phyloP scores from a whole-genome alignment of 53 echinoderm and acorn worm genomes.

The Apostichopus leukothele region DNA sequence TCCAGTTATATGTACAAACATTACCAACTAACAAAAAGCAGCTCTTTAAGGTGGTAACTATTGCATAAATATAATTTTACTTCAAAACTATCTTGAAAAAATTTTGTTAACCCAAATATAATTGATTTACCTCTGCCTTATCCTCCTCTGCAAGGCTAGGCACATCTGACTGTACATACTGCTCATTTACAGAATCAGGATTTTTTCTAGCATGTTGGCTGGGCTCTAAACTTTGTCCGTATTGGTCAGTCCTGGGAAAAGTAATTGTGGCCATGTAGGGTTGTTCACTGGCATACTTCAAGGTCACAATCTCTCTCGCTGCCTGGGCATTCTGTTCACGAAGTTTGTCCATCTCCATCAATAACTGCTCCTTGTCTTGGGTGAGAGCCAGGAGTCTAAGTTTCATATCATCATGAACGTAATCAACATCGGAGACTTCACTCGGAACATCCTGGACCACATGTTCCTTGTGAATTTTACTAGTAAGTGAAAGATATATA shows the following conservation, averaged over 20 bases:
- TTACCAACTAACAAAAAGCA: too few species aligned
- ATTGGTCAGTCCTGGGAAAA: background rate
- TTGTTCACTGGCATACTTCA: conserved; percentile 26
- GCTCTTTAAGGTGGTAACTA: too few species aligned
- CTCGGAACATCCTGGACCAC: background rate
- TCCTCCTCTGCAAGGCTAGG: too few species aligned
- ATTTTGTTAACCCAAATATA: too few species aligned
- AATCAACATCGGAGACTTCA: background rate
- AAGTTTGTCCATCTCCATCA: conserved; percentile 34
- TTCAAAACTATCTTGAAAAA: too few species aligned
- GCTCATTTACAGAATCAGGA: background rate
- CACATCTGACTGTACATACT: background rate
- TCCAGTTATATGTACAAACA: too few species aligned
- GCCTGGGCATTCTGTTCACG: conserved; percentile 13
- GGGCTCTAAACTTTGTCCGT: background rate
- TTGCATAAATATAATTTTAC: too few species aligned
- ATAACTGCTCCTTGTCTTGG: background rate
- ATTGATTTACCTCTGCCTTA: too few species aligned
- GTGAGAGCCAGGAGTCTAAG: background rate
- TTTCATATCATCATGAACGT: background rate
- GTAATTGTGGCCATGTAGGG: background rate
- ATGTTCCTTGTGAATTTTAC: too few species aligned
- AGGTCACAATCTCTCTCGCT: conserved; percentile 4
- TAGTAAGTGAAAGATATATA: background rate
- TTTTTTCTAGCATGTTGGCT: background rate